These are phyloP conservation scores for Clepsis dumicolana DNA, from an alignment of 2,888 invertebrate genomes.

Conservation along the genomic window DNA sequence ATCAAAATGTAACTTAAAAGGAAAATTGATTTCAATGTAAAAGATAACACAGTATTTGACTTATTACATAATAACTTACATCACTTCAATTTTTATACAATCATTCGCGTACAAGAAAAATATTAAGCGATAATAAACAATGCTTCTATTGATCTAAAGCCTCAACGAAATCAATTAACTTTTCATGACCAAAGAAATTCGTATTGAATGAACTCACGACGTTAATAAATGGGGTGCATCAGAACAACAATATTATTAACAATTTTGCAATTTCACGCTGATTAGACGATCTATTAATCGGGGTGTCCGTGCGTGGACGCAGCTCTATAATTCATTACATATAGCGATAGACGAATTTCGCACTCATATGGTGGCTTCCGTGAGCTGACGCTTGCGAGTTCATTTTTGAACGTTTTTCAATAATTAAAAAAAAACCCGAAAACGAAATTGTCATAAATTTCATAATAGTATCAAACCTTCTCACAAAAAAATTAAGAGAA, in stretches of 20 bases:
- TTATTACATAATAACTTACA: no score
- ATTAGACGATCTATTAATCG: background rate
- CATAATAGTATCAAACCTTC: no score
- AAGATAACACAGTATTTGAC: no score
- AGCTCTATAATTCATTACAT: background rate
- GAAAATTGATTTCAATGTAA: no score
- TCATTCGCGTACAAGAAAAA: no score
- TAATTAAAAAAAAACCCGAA: no score
- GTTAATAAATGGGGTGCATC: background rate
- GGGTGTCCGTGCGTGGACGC: conserved; percentile 1
- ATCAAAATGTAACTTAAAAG: no score
- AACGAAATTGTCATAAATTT: no score
- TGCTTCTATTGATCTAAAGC: background rate
- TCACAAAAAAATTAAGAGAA: no score
- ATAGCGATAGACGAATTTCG: background rate
- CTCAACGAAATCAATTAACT: background rate
- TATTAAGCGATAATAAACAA: no score
- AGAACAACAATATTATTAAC: conserved; percentile 1
- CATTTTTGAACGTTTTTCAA: background rate
- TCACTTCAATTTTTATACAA: no score
- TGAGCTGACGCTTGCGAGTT: no score
- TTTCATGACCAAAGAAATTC: background rate
- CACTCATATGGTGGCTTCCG: background rate
- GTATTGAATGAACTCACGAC: background rate
- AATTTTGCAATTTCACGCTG: background rate